Conservation (phyloP, 2,113 vertebrate species). For the Neoarius graeffei region DNA sequence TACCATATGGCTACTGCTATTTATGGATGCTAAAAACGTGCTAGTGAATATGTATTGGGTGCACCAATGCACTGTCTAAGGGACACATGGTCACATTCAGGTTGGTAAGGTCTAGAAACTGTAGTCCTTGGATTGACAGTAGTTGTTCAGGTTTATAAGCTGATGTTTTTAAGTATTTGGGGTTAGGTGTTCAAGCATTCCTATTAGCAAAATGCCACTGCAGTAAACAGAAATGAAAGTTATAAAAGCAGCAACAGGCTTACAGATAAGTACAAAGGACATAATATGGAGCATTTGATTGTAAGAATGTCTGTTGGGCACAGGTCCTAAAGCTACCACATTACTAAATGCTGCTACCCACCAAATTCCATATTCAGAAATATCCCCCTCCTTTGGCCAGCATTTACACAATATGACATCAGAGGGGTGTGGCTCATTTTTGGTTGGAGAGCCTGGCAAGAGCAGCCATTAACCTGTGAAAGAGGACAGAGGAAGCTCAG, state of each 20-base stretch:
- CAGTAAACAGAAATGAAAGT: constrained; percentile 8
- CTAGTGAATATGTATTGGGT: constrained; percentile 53
- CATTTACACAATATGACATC: constrained; percentile 33
- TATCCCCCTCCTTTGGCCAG: constrained; percentile 25
- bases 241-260: constrained; percentile 31
- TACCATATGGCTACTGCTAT: constrained; percentile 20
- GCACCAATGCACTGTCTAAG: constrained; percentile 43
- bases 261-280: background rate
- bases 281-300: constrained; percentile 9
- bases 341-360: background rate
- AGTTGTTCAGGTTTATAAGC: background rate
- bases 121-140: constrained; percentile 25
- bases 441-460: background rate
- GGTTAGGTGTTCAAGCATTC: background rate
- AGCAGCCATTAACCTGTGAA: constrained; percentile 26
- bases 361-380: constrained; percentile 2
- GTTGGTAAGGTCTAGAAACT: constrained; percentile 15
- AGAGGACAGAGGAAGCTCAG: constrained; percentile 3
- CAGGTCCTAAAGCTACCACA: constrained; percentile 33
- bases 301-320: constrained; percentile 13
- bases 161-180: background rate
- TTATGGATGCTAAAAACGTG: constrained; percentile 47
- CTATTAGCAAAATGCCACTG: background rate
- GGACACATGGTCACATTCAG: constrained; percentile 48
- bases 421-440: constrained; percentile 16